Percentiles rank a stretch among this genome's conserved stretches.
Conservation (phyloP, 2,113 vertebrate species). For the Cairina moschata region DNA sequence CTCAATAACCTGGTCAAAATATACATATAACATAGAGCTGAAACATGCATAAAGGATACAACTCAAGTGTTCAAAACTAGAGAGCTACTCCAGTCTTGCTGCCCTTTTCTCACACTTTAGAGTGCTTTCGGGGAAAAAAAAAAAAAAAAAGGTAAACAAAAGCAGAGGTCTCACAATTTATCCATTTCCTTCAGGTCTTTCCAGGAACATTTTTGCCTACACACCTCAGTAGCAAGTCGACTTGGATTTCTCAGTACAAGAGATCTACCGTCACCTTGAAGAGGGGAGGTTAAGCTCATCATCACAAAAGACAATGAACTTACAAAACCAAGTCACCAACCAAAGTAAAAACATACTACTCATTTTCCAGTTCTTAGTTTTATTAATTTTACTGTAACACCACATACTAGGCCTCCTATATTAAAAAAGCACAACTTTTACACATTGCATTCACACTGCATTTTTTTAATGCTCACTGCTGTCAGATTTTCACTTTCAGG, state of each 20-base stretch:
- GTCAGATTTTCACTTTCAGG: not conserved
- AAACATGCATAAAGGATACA: not conserved
- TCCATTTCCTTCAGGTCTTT: not conserved
- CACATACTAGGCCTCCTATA: not conserved
- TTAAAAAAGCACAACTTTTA: not conserved
- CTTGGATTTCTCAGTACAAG: not conserved
- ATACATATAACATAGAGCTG: not conserved
- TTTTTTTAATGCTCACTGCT: not conserved
- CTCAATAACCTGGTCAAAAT: not conserved
- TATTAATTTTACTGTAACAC: not conserved
- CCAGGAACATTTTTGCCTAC: not conserved
- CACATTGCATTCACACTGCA: not conserved
- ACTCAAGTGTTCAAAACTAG: not conserved
- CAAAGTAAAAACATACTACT: not conserved
- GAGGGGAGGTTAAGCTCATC: not conserved
- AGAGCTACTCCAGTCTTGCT: not conserved
- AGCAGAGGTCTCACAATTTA: not conserved
- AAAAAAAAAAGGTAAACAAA: not conserved
- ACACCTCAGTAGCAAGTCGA: not conserved
- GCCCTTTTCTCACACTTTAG: not conserved
- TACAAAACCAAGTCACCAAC: not conserved
- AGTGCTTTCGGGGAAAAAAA: not conserved
- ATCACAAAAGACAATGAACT: not conserved
- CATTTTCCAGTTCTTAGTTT: not conserved
- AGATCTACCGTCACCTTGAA: not conserved